A percentile compares a stretch with the other conserved stretches of the same genome.
Evolutionary conservation across 2,797 vertebrate genomes (phyloP).

Genomic region (Microtus obscurus): DNA sequence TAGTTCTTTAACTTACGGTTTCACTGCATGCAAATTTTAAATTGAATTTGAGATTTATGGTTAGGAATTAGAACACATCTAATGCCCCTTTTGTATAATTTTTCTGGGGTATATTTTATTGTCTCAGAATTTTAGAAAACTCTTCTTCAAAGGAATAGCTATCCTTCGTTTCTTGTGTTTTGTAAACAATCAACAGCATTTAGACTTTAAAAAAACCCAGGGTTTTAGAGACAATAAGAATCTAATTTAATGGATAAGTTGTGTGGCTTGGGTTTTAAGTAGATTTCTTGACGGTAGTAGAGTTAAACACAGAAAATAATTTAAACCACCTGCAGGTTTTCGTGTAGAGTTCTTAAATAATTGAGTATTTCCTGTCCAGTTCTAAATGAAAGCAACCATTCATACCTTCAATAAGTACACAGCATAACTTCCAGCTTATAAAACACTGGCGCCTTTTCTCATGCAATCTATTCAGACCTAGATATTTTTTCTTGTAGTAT

Average conservation of each 20-base stretch:
- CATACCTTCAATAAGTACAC: conserved; percentile 39
- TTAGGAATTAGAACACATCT: conserved; percentile 46
- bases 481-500: conserved; percentile 26
- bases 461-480: conserved; percentile 46
- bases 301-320: conserved; percentile 66
- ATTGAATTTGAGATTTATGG: conserved; percentile 67
- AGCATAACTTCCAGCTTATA: conserved; percentile 56
- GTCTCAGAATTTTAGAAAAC: conserved; percentile 62
- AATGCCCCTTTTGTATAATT: not conserved
- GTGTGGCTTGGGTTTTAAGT: conserved; percentile 61
- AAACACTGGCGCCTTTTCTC: conserved; percentile 29
- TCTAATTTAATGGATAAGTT: conserved; percentile 62
- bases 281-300: conserved; percentile 63
- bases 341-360: conserved; percentile 65
- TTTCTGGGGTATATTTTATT: conserved; percentile 62
- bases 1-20: conserved; percentile 74
- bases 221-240: conserved; percentile 61
- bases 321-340: conserved; percentile 67
- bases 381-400: conserved; percentile 65
- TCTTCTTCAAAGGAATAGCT: conserved; percentile 65
- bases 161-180: conserved; percentile 52
- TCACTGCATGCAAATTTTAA: conserved; percentile 67
- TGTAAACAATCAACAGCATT: conserved; percentile 66
- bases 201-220: conserved; percentile 42
- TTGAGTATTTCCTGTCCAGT: conserved; percentile 62